Base-by-base conservation (phyloP, 2,888 invertebrate species). In the Clivina fossor region DNA sequence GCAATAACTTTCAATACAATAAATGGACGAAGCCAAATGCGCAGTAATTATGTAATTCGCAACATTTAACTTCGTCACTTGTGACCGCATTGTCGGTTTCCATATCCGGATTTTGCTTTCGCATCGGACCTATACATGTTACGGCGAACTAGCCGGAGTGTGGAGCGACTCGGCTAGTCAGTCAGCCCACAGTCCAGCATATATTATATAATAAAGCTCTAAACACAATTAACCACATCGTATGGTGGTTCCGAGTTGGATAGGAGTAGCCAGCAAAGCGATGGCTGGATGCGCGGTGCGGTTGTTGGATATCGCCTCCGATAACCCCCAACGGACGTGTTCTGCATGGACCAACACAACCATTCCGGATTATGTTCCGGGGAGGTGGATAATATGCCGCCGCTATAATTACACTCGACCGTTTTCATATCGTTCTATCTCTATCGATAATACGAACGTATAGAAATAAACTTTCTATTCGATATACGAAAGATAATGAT, bases 331-430 rank as follows among this genome's bases (percentile, higher is more conserved):
- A 38, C 58, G 63, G 64, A 62, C 59, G 59, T 61, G 64, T 64
- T 63, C 62, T 59, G 63, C 62, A 63, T 64, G 64, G 62, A 61
- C 60, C 57, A 61, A 60, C 61, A 58, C 46, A 43, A 57, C 61
- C 58, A 57, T 64, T 62, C 62, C 59, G 63, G 62, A 63, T 64
- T 63, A 63, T 58, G 50, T 44, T n/a, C n/a, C n/a, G n/a, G n/a
- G n/a, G n/a, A n/a, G n/a, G n/a, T 50, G 56, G 46, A 54, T 54
- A 46, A 54, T 54, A 20, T 38, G 16, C 30, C 16, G 19, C 38
- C 40, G n/a, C n/a, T n/a, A n/a, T n/a, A n/a, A n/a, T n/a, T n/a
- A n/a, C n/a, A 30, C 13, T 11, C 30, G 13, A 30, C 30, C n/a
- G 13, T 13, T n/a, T 13, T 11, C 30, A 30, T 30, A n/a, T n/a